Conservation (phyloP, 2,113 vertebrate genomes). For the Dissostichus mawsoni region DNA sequence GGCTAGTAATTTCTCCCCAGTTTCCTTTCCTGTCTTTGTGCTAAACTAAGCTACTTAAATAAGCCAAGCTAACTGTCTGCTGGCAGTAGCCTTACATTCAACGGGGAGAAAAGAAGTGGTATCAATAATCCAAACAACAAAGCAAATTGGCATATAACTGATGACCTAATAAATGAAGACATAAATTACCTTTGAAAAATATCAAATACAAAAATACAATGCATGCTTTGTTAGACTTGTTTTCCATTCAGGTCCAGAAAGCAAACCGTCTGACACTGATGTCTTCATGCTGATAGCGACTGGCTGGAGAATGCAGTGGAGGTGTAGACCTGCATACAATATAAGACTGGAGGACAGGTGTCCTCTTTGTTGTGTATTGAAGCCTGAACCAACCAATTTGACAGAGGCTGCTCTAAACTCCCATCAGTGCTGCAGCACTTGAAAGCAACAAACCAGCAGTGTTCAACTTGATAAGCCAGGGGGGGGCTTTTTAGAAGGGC, state of each 20-base stretch:
- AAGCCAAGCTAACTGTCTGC: neutral
- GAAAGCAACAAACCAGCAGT: conserved; percentile 37
- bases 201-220: neutral
- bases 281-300: conserved; percentile 1
- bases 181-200: no score
- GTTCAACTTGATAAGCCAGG: conserved; percentile 37
- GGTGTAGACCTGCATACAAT: conserved; percentile 12
- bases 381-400: conserved; percentile 53
- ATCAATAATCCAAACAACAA: neutral
- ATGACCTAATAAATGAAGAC: no score
- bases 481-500: conserved; percentile 19
- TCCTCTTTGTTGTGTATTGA: conserved; percentile 25
- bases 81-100: neutral
- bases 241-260: neutral
- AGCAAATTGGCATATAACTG: neutral
- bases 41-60: neutral
- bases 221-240: neutral
- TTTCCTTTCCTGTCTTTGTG: neutral
- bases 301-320: neutral
- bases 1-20: no score
- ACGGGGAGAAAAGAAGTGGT: neutral
- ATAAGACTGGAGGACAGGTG: conserved; percentile 27
- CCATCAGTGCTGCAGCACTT: conserved; percentile 26
- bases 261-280: neutral
- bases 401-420: conserved; percentile 46